phyloP scores from a whole-genome alignment of 2,113 vertebrate species.

The Semnornis frantzii region DNA sequence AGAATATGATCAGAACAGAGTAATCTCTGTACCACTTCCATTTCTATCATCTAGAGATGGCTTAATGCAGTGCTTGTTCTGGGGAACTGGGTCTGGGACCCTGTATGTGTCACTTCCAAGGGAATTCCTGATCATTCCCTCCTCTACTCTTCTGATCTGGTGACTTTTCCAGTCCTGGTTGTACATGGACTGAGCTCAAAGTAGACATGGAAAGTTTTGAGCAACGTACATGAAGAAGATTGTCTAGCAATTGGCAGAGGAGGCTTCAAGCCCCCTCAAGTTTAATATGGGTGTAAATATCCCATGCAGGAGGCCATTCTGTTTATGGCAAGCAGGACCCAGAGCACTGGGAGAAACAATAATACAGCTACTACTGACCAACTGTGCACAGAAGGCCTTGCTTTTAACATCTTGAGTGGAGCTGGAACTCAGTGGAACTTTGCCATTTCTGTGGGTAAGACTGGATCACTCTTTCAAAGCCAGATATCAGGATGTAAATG shows the following conservation, averaged over 20 bases:
- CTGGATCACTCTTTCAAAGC: neutral
- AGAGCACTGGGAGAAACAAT: neutral
- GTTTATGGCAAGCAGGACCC: neutral
- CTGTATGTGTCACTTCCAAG: neutral
- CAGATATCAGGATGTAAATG: neutral
- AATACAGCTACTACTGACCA: neutral
- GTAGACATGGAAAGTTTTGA: neutral
- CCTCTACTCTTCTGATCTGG: neutral
- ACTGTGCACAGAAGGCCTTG: rapidly evolving
- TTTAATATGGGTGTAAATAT: neutral
- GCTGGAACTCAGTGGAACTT: neutral
- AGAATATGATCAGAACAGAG: neutral
- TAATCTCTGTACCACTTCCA: neutral
- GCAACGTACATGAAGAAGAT: neutral
- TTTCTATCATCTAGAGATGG: neutral
- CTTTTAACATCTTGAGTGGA: neutral
- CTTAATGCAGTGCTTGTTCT: neutral
- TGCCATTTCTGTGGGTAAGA: neutral
- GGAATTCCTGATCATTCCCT: neutral
- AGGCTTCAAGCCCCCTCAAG: neutral
- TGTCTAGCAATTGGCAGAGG: neutral
- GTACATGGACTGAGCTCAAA: neutral
- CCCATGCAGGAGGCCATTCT: neutral
- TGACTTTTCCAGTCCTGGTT: neutral
- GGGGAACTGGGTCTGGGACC: neutral